Base-by-base conservation (phyloP, 2,113 vertebrate species). In the Sinocyclocheilus anshuiensis region DNA sequence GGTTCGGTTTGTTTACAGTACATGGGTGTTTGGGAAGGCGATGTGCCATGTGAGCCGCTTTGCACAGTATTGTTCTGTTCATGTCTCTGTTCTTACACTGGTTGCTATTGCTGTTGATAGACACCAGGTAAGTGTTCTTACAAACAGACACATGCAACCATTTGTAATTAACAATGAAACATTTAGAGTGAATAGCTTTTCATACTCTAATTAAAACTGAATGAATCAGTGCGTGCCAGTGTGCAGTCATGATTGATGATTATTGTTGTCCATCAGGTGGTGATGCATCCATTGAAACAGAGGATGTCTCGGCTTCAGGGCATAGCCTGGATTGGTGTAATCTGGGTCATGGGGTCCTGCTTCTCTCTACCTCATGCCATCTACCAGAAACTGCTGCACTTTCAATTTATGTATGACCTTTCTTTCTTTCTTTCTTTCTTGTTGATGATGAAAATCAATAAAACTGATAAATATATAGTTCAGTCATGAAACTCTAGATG, bases 31-130 rank as follows among this genome's bases (percentile, higher is more conserved):
- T 86, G 96, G 95, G 0, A 95, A 94, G 89, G 86, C 89, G 57
- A 95, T 96, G 94, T 96, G 95, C 9, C 95, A 96, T n/a, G 20
- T 96, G 13, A 96, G 94, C 87, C 91, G 94, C 0, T 96, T 96
- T 89, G 94, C 94, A 0, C 95, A 96, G 86, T 96, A 95, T 88
- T 95, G 95, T 78, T 96, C 95, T 0, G 94, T 96, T 8, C 95
- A 96, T 0, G 94, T 96, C 26, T 96, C 94, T 2, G 94, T 94
- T 24, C 92, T 96, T 69, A 96, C 95, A 29, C 93, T 96, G 0
- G 93, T 93, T 12, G 95, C 94, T 71, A 95, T 96, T 1, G 94
- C 95, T 2, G 86, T 96, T 87, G 95, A 96, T 86, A 90, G 95
- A 78, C 92, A 94, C 24, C 93, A 95, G 94, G 95, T 96, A 91